A percentile compares a stretch with the other conserved stretches of the same genome.
Evolutionary conservation across 1,140 invertebrate genomes (phyloP).

Genomic region (Bombus sylvicola): DNA sequence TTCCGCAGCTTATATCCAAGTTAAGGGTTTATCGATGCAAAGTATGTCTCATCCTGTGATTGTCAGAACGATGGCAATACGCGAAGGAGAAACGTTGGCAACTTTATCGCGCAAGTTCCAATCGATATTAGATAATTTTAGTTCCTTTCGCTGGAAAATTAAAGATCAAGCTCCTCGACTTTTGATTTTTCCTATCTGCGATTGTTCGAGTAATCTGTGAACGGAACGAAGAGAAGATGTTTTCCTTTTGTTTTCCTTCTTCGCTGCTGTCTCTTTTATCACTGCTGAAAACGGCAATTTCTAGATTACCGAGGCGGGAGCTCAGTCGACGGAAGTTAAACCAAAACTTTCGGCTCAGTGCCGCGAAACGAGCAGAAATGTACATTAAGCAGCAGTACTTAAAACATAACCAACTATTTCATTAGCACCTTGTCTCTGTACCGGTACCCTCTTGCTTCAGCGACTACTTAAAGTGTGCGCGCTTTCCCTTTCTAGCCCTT

Average conservation of each 20-base stretch:
- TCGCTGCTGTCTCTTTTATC: constrained; percentile 1
- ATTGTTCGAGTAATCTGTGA: background rate
- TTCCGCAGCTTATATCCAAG: constrained; percentile 27
- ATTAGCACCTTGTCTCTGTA: constrained; percentile 33
- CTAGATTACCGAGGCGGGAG: constrained; percentile 10
- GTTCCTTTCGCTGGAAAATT: background rate
- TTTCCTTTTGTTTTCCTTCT: background rate
- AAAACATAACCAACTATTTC: constrained; percentile 38
- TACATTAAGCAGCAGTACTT: constrained; percentile 37
- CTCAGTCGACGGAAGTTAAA: constrained; percentile 26
- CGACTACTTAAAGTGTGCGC: background rate
- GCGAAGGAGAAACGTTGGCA: too few species aligned
- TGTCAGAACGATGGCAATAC: background rate
- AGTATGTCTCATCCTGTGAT: background rate
- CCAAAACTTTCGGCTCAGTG: constrained; percentile 32
- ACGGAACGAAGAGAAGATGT: background rate
- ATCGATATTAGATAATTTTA: background rate
- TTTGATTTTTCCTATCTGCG: background rate
- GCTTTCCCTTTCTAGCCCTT: background rate
- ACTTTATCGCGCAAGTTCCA: background rate
- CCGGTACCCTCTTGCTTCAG: background rate
- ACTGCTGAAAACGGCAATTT: constrained; percentile 21
- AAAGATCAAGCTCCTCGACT: background rate
- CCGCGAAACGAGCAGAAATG: constrained; percentile 34
- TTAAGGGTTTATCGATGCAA: background rate